Evolutionary conservation across 2,113 vertebrate genomes (phyloP).

Genomic region (Semnopithecus entellus): DNA sequence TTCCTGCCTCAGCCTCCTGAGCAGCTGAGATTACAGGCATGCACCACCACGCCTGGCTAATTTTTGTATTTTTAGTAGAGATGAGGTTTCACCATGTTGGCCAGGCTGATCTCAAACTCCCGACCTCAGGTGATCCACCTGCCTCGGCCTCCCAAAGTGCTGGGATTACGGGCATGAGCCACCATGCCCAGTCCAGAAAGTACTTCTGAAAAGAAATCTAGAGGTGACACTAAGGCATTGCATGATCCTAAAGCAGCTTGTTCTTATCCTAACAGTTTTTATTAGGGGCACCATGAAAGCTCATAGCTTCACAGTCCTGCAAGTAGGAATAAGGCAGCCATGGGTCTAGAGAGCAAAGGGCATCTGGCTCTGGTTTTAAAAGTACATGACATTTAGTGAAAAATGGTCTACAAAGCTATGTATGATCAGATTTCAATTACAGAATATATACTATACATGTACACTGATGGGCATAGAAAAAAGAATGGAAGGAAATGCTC

Average conservation of each 20-base stretch:
- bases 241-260: not conserved
- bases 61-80: too few species aligned
- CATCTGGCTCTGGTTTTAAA: not conserved
- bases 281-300: not conserved
- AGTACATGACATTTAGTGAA: not conserved
- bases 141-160: too few species aligned
- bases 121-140: too few species aligned
- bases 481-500: not conserved
- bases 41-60: too few species aligned
- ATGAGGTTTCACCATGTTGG: too few species aligned
- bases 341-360: not conserved
- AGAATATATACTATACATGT: not conserved
- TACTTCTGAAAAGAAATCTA: not conserved
- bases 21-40: too few species aligned
- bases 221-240: not conserved
- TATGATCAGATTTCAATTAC: not conserved
- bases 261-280: not conserved
- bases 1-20: too few species aligned
- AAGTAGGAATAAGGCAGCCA: not conserved
- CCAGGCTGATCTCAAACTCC: too few species aligned
- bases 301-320: not conserved
- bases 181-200: not conserved
- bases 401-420: not conserved
- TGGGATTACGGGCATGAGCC: too few species aligned
- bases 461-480: not conserved